phyloP scores from a whole-genome alignment of 1,140 invertebrate species.

The Liolophura sinensis region DNA sequence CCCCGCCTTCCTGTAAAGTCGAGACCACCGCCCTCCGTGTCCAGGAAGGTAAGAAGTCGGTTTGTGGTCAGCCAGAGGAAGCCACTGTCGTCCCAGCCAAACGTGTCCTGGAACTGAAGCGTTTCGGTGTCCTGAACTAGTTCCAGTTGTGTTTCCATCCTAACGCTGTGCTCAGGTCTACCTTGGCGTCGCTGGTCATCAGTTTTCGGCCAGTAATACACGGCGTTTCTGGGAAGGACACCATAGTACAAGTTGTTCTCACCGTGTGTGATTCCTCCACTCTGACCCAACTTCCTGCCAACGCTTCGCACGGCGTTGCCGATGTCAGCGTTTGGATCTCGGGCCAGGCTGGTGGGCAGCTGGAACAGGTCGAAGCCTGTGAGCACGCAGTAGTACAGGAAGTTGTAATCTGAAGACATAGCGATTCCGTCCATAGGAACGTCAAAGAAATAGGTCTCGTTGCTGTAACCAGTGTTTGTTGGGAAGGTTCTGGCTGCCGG shows the following conservation, averaged over 20 bases:
- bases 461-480: too few relatives aligned
- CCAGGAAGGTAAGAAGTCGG: too few relatives aligned
- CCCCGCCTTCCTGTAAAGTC: too few relatives aligned
- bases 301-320: slow-evolving; percentile 20
- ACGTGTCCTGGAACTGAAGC: slow-evolving; percentile 14
- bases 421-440: not conserved
- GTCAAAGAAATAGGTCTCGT: not conserved
- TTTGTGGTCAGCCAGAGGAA: too few relatives aligned
- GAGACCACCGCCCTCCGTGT: too few relatives aligned
- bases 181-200: slow-evolving; percentile 20
- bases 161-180: slow-evolving; percentile 15
- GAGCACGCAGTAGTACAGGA: slow-evolving; percentile 6
- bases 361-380: not conserved
- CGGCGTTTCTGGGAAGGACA: slow-evolving; percentile 20
- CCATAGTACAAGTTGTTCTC: slow-evolving; percentile 24
- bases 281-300: slow-evolving; percentile 17
- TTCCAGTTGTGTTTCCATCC: slow-evolving; percentile 1
- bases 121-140: slow-evolving; percentile 12
- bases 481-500: not conserved
- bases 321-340: slow-evolving; percentile 7
- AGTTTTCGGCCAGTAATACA: slow-evolving; percentile 19
- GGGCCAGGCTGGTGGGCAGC: slow-evolving; percentile 5
- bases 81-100: too few relatives aligned
- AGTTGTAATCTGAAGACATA: slow-evolving; percentile 9
- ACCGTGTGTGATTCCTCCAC: slow-evolving; percentile 23